Evolutionary conservation across 2,888 invertebrate genomes (phyloP), one percentile per base, ranked within the genome.

Genomic region (Pachycephus smyrnensis): DNA sequence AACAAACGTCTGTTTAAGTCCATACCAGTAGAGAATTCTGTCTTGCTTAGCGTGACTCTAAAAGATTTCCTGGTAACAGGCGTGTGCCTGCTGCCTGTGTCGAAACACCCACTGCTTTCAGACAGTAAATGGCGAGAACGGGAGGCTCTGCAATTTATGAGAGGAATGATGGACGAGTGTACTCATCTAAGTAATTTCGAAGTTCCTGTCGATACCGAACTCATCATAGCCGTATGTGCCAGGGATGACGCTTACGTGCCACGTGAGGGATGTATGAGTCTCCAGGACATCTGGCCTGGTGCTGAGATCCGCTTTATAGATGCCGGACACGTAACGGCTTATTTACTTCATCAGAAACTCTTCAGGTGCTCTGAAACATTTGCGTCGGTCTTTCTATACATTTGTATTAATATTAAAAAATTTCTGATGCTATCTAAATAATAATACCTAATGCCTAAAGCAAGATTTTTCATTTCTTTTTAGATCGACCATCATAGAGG

Each of bases 111-210:
- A 35, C 79, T 85, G 23, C 84, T 88, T 82, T 83, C 86, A 80
- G 86, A 87, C 78, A 80, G 83, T 77, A 95, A 95, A 84, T 95
- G 94, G 94, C 94, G 95, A 83, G 95, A 96, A 90, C 94, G 94
- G 85, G 97, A 97, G 91, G 96, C 97, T 0, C 86, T 97, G 77
- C 96, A 97, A 92, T 98, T 99, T 89, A 99, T 99, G 99, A 93
- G 97, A 75, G 98, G 98, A 0, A 95, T 99, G 84, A 99, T 99
- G 99, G 99, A 99, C 89, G 98, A 99, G 91, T 99, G 98, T 90
- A 99, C 99, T 0, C 98, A 99, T 92, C 93, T 99, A 69, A 97
- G 95, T 83, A 98, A 99, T 92, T 99, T 98, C 89, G 96, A 97
- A 3, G 93, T 95, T 30, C 97, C 97, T 0, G 95, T 95, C 75